These are phyloP conservation scores for Alectoris magna DNA, from an alignment of 2,797 vertebrate species.

Conservation along the genomic window DNA sequence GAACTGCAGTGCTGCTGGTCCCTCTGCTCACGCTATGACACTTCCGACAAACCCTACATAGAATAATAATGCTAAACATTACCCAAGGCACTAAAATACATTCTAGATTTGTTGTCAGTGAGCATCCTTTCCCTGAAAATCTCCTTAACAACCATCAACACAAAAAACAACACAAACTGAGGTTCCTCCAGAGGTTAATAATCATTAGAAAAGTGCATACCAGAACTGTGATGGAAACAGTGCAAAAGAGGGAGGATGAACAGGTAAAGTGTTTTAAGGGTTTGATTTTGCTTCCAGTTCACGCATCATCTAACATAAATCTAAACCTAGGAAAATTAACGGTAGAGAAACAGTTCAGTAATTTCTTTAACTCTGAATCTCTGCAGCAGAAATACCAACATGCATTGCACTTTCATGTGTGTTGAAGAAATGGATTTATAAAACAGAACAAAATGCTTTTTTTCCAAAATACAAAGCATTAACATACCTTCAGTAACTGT, in stretches of 20 bases:
- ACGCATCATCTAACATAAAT: background rate
- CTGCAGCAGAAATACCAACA: background rate
- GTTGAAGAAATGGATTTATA: background rate
- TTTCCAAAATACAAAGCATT: background rate
- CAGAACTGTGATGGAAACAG: background rate
- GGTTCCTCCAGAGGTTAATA: background rate
- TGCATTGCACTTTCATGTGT: background rate
- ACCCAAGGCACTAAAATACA: background rate
- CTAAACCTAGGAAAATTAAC: conserved; percentile 11
- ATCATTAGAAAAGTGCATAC: background rate
- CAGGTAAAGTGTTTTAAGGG: background rate
- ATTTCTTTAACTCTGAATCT: conserved; percentile 21
- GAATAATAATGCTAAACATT: background rate
- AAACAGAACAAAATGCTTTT: background rate
- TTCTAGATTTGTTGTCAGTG: background rate
- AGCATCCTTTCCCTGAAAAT: background rate
- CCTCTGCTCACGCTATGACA: background rate
- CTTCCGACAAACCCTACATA: background rate
- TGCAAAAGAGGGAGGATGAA: background rate
- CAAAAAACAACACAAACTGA: background rate
- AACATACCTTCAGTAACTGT: background rate
- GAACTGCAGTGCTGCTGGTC: background rate
- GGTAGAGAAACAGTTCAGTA: background rate
- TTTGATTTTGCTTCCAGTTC: conserved; percentile 14
- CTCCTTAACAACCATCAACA: background rate